These are phyloP conservation scores for Mesocentrotus franciscanus DNA, from an alignment of 53 echinoderm and acorn worm species.

Conservation along the genomic window DNA sequence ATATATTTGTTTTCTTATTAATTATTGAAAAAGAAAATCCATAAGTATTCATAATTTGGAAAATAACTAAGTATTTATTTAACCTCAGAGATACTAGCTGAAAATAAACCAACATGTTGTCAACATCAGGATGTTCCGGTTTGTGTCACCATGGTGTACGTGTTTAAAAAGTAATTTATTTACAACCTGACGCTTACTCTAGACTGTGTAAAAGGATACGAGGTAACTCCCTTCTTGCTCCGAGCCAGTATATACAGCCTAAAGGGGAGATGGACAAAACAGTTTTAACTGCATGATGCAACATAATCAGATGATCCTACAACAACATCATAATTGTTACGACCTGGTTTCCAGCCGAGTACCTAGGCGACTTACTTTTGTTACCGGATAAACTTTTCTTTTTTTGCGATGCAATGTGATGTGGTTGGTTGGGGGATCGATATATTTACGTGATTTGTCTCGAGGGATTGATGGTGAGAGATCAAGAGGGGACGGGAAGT, in stretches of 20 bases:
- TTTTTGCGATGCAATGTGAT: conserved; percentile 4
- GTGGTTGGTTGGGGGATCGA: conserved; percentile 20
- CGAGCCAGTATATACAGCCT: neutral
- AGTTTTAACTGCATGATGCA: neutral
- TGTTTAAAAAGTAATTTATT: too few relatives aligned
- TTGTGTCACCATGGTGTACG: too few relatives aligned
- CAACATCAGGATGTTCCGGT: too few relatives aligned
- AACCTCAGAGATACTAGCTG: too few relatives aligned
- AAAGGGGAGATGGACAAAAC: neutral
- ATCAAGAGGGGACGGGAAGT: conserved; percentile 52
- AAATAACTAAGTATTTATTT: too few relatives aligned
- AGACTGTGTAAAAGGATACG: too few relatives aligned
- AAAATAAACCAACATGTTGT: too few relatives aligned
- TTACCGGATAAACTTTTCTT: neutral
- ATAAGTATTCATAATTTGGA: too few relatives aligned
- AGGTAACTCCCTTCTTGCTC: too few relatives aligned
- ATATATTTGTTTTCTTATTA: too few relatives aligned
- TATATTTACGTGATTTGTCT: conserved; percentile 55
- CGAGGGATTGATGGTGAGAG: conserved; percentile 24
- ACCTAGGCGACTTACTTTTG: neutral
- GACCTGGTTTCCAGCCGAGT: neutral
- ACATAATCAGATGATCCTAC: neutral
- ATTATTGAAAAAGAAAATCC: too few relatives aligned
- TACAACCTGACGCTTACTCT: too few relatives aligned
- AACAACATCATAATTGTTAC: neutral